Evolutionary conservation across 2,888 invertebrate genomes (phyloP).

Genomic region (Troides aeacus): DNA sequence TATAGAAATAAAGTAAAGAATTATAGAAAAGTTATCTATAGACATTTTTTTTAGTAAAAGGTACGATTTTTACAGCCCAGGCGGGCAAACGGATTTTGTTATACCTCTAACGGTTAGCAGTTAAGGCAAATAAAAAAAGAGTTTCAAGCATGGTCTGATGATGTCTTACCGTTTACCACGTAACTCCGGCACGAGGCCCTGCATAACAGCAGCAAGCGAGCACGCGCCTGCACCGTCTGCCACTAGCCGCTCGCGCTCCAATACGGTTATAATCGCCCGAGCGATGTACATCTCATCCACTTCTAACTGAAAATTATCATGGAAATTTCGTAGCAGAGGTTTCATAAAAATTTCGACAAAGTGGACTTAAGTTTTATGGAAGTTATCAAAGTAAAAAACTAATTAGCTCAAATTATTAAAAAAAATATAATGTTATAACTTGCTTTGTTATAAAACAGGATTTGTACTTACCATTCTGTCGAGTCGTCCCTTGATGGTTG

Average conservation of each 20-base stretch:
- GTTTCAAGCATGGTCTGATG: not conserved
- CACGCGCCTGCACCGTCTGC: slow-evolving; percentile 91
- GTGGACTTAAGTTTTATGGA: too few relatives aligned
- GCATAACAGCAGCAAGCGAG: slow-evolving; percentile 87
- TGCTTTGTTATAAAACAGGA: not conserved
- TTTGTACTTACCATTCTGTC: slow-evolving; percentile 82
- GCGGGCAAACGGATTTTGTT: too few relatives aligned
- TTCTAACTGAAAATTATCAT: slow-evolving; percentile 64
- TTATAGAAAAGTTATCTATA: too few relatives aligned
- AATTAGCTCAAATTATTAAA: too few relatives aligned
- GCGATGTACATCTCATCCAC: slow-evolving; percentile 86
- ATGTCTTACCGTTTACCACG: slow-evolving; percentile 84
- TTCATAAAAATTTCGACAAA: too few relatives aligned
- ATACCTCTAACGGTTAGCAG: too few relatives aligned
- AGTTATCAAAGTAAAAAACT: too few relatives aligned
- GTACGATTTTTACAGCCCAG: too few relatives aligned
- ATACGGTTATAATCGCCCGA: slow-evolving; percentile 82
- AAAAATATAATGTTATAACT: not conserved
- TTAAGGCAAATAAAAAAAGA: too few relatives aligned
- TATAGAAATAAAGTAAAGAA: too few relatives aligned
- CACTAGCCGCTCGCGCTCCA: slow-evolving; percentile 87
- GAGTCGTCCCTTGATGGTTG: slow-evolving; percentile 83
- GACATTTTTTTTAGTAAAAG: too few relatives aligned
- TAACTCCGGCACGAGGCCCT: slow-evolving; percentile 85
- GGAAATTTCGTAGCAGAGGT: not conserved